Conservation (phyloP, 2,113 vertebrate species). For the Eptesicus fuscus region DNA sequence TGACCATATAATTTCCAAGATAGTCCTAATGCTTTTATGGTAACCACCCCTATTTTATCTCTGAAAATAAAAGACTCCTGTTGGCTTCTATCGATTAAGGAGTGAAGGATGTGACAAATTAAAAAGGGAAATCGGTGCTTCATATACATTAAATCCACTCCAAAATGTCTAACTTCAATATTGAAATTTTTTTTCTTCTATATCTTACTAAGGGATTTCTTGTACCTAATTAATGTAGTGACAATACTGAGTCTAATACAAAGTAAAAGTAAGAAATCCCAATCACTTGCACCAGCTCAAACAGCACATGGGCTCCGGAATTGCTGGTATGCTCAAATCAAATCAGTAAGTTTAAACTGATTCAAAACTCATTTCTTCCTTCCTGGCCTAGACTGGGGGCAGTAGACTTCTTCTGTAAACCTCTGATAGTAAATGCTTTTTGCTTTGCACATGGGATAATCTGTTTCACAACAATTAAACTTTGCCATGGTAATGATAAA, state of each 20-base stretch:
- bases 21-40: not conserved
- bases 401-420: not conserved
- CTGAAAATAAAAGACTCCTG: not conserved
- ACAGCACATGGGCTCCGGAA: not conserved
- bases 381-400: not conserved
- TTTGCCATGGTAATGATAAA: not conserved
- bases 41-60: not conserved
- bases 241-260: not conserved
- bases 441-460: not conserved
- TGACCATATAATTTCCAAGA: not conserved
- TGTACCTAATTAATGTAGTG: not conserved
- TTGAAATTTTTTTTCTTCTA: not conserved
- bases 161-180: not conserved
- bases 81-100: not conserved
- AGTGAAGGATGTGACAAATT: not conserved
- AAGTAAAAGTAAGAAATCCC: not conserved
- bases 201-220: not conserved
- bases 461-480: not conserved
- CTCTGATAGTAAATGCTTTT: not conserved
- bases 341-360: not conserved
- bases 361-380: not conserved
- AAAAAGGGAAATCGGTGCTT: not conserved
- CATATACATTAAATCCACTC: not conserved
- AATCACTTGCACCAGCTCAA: not conserved
- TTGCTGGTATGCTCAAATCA: not conserved